phyloP scores from a whole-genome alignment of 2,113 vertebrate genomes.

The Eclectus roratus region DNA sequence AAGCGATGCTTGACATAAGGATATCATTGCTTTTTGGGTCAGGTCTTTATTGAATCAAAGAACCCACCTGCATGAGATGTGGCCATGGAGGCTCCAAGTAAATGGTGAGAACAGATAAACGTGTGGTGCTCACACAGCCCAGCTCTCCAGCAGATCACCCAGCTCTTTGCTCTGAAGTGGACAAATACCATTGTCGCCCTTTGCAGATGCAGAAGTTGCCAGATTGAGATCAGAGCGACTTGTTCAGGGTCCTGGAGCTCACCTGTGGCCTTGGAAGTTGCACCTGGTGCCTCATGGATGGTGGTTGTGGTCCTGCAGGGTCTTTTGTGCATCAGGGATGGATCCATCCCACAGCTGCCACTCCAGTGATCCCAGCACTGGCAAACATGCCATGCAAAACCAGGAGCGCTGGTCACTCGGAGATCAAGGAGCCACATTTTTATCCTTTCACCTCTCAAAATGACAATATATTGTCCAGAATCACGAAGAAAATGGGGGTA shows the following conservation, averaged over 20 bases:
- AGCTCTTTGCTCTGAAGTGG: neutral
- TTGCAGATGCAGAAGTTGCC: neutral
- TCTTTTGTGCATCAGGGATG: neutral
- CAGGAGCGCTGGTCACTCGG: neutral
- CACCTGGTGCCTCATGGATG: fast-evolving
- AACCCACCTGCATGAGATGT: neutral
- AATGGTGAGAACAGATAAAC: neutral
- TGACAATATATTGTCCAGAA: neutral
- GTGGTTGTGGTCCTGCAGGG: neutral
- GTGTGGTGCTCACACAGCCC: fast-evolving
- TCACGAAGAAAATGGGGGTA: neutral
- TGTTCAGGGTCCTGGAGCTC: neutral
- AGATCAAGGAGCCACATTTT: neutral
- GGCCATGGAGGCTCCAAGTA: neutral
- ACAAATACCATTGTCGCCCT: neutral
- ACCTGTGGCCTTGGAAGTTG: fast-evolving
- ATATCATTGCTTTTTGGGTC: neutral
- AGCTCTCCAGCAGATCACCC: fast-evolving
- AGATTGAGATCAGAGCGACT: neutral
- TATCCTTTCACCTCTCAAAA: neutral
- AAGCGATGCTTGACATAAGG: neutral
- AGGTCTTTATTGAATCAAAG: neutral
- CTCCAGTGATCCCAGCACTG: neutral
- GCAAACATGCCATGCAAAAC: neutral
- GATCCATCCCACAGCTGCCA: neutral